phyloP scores from a whole-genome alignment of 2,888 invertebrate species.

The Chrysodeixis includens region DNA sequence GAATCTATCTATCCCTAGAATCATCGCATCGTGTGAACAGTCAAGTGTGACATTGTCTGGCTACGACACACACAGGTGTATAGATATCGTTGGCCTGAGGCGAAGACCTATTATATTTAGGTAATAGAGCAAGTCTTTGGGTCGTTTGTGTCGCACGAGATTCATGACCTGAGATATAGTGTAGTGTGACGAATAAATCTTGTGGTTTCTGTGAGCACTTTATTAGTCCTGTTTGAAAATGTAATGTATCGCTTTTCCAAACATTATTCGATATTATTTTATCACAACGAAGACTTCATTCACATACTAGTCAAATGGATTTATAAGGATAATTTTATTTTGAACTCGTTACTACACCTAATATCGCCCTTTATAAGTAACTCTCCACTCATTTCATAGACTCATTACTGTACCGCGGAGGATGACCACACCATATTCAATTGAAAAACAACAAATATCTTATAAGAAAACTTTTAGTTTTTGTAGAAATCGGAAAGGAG shows the following conservation, averaged over 20 bases:
- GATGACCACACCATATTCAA: no score
- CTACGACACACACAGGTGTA: not conserved
- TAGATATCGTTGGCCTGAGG: not conserved
- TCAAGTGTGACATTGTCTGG: not conserved
- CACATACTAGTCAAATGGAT: no score
- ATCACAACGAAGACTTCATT: no score
- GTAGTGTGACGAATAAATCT: not conserved
- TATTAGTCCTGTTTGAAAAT: not conserved
- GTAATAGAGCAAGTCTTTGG: not conserved
- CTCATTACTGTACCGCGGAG: no score
- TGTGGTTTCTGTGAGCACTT: not conserved
- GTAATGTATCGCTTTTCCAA: not conserved
- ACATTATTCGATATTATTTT: no score
- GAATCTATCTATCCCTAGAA: not conserved
- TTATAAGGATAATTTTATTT: no score
- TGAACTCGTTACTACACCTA: no score
- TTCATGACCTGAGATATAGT: not conserved
- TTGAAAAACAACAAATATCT: no score
- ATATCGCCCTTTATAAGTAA: no score
- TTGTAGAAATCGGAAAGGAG: not conserved
- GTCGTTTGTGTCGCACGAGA: not conserved
- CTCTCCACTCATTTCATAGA: no score
- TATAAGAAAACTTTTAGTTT: no score
- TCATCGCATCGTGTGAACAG: not conserved
- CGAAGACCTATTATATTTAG: not conserved